Conservation (phyloP, 2,797 vertebrate genomes). For the Taenioides sp. region DNA sequence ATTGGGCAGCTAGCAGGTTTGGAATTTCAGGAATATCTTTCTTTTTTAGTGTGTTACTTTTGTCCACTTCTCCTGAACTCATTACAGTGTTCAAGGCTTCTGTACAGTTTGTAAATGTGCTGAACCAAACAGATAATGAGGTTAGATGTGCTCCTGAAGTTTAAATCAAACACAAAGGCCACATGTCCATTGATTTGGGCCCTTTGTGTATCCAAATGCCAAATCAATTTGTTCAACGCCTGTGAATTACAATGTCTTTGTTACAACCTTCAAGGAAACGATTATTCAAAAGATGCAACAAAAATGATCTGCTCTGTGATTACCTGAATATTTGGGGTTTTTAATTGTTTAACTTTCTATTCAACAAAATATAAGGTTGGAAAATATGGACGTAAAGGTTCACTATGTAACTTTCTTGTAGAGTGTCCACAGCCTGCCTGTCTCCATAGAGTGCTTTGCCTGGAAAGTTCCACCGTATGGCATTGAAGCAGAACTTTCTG, state of each 20-base stretch:
- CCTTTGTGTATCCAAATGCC: conserved; percentile 48
- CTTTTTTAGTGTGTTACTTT: background rate
- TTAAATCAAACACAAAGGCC: conserved; percentile 39
- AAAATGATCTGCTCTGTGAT: too few relatives aligned
- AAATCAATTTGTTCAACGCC: conserved; percentile 44
- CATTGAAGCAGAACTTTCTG: too few relatives aligned
- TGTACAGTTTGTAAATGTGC: background rate
- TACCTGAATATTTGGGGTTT: too few relatives aligned
- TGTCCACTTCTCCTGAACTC: background rate
- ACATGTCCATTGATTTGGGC: conserved; percentile 52
- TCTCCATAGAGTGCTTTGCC: background rate
- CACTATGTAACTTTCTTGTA: background rate
- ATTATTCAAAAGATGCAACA: background rate
- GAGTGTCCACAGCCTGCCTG: background rate
- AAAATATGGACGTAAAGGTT: background rate
- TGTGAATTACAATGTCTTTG: conserved; percentile 32
- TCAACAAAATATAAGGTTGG: background rate
- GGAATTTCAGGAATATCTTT: background rate
- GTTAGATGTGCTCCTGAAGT: conserved; percentile 23
- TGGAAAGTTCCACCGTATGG: too few relatives aligned
- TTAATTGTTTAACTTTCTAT: background rate
- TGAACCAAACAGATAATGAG: conserved; percentile 11
- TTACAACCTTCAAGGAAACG: conserved; percentile 3
- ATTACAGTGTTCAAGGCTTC: background rate
- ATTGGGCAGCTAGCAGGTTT: background rate